Conservation (phyloP, 1,140 invertebrate genomes). For the Drosophila ironensis region DNA sequence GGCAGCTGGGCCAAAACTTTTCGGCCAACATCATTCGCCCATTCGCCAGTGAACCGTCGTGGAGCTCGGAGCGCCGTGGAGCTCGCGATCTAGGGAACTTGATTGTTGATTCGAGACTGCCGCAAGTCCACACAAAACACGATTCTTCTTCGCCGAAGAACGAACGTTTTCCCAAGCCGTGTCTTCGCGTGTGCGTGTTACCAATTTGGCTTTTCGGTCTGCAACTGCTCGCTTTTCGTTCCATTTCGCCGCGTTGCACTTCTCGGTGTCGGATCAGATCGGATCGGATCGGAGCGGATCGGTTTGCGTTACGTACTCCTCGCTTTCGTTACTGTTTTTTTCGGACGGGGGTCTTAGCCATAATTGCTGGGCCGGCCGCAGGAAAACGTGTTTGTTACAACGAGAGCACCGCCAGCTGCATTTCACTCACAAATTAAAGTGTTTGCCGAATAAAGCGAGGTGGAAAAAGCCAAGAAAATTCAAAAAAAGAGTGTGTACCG, state of each 20-base stretch:
- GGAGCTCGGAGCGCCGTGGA: constrained; percentile 25
- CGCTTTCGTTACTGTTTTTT: constrained; percentile 12
- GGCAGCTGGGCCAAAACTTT: constrained; percentile 46
- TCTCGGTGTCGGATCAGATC: constrained; percentile 9
- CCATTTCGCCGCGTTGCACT: constrained; percentile 44
- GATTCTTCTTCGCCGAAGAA: constrained; percentile 70
- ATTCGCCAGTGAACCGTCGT: constrained; percentile 68
- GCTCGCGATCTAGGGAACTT: constrained; percentile 16
- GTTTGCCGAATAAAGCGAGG: constrained; percentile 26
- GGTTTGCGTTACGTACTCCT: constrained; percentile 41
- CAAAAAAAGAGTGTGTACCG: constrained; percentile 1
- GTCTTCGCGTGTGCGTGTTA: constrained; percentile 35
- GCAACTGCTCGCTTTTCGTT: constrained; percentile 36
- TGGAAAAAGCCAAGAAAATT: constrained; percentile 17
- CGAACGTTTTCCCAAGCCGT: constrained; percentile 59
- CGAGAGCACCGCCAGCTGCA: constrained; percentile 32
- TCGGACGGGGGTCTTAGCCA: constrained; percentile 12
- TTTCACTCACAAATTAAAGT: constrained; percentile 54
- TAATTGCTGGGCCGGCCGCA: constrained; percentile 50
- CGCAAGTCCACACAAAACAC: constrained; percentile 6
- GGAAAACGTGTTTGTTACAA: constrained; percentile 46
- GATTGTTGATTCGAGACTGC: neutral
- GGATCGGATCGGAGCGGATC: constrained; percentile 39
- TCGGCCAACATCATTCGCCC: constrained; percentile 54
- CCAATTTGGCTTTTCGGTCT: constrained; percentile 17